A percentile compares a stretch with the other conserved stretches of the same genome.
phyloP scores from a whole-genome alignment of 2,113 vertebrate species.

The Myotis yumanensis region DNA sequence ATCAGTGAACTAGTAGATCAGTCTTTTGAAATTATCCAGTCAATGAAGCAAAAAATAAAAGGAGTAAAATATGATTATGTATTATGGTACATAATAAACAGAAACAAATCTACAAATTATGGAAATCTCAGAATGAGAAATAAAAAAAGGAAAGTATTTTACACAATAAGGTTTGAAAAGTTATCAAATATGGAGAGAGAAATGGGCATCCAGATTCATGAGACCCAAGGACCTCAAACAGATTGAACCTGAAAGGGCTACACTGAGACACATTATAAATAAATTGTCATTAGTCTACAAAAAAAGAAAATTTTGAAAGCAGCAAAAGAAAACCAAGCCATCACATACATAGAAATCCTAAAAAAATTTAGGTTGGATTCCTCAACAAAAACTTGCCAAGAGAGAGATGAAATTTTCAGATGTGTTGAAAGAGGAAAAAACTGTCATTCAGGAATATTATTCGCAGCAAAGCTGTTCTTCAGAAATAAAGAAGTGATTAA shows the following conservation, averaged over 20 bases:
- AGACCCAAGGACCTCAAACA: neutral
- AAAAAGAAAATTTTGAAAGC: neutral
- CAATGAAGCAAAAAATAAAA: neutral
- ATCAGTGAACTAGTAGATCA: neutral
- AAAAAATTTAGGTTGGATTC: neutral
- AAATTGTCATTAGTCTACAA: neutral
- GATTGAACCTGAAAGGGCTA: neutral
- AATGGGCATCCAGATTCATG: neutral
- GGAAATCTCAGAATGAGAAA: neutral
- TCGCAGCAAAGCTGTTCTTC: neutral
- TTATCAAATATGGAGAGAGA: neutral
- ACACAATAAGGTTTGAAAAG: neutral
- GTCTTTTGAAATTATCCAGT: neutral
- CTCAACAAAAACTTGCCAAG: neutral
- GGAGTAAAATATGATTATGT: neutral
- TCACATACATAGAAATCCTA: neutral
- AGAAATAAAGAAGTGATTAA: neutral
- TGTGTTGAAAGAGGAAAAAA: neutral
- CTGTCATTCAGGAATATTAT: neutral
- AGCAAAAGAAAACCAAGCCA: neutral
- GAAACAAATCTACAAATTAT: neutral
- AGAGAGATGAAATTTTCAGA: neutral
- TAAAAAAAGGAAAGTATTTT: neutral
- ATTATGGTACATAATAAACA: neutral
- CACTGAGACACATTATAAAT: neutral